These are phyloP conservation scores for Sebastes jordani DNA, from an alignment of 2,797 vertebrate species.

Conservation along the genomic window DNA sequence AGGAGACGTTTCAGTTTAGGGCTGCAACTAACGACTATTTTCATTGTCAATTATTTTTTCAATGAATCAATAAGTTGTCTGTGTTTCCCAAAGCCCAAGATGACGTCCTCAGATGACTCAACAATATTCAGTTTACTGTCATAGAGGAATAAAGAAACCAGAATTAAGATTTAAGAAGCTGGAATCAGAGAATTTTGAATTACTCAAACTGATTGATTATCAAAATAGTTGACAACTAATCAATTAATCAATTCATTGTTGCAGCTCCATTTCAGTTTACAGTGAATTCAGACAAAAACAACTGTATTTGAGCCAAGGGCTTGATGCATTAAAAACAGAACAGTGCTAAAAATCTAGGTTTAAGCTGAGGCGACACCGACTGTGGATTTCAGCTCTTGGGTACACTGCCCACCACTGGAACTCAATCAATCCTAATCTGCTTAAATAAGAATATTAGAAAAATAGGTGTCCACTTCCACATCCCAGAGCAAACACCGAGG, in stretches of 20 bases:
- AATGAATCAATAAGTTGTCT: too few species aligned
- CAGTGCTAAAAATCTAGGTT: neutral
- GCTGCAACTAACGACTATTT: too few species aligned
- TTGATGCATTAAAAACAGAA: neutral
- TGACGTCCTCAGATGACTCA: too few species aligned
- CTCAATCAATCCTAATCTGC: slow-evolving; percentile 45
- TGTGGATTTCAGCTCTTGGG: slow-evolving; percentile 10
- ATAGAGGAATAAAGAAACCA: too few species aligned
- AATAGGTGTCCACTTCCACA: slow-evolving; percentile 19
- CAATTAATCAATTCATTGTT: too few species aligned
- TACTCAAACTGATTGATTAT: too few species aligned
- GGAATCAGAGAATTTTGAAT: too few species aligned
- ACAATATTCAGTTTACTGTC: too few species aligned
- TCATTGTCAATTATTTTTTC: too few species aligned
- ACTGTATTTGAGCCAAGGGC: neutral
- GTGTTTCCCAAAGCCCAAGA: accelerated
- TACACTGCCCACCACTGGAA: neutral
- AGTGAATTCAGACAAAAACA: neutral
- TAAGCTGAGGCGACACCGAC: neutral
- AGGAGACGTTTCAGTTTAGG: neutral
- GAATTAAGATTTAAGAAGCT: too few species aligned
- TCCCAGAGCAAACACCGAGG: slow-evolving; percentile 13
- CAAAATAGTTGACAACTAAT: too few species aligned
- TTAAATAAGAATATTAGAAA: slow-evolving; percentile 44
- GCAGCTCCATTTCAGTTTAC: neutral